Percentiles rank a stretch among this genome's conserved stretches.
Evolutionary conservation across 2,113 vertebrate genomes (phyloP).

Genomic region (Saccopteryx bilineata): DNA sequence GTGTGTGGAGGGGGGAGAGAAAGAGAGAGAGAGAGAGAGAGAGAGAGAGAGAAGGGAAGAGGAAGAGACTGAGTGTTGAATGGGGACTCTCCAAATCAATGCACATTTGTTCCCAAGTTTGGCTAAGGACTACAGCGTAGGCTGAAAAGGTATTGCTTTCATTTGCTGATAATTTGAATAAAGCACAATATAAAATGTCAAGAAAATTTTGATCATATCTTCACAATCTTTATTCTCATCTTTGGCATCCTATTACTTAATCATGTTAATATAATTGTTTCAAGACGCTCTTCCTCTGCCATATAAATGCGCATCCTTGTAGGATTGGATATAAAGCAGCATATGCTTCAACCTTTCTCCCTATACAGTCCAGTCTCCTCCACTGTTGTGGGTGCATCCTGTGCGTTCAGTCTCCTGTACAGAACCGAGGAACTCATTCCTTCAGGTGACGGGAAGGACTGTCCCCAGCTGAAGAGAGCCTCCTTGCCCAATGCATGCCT

Average conservation of each 20-base stretch:
- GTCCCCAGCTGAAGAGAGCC: background rate
- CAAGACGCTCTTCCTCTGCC: constrained; percentile 59
- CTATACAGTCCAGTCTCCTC: background rate
- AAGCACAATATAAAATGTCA: constrained; percentile 75
- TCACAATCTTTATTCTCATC: constrained; percentile 68
- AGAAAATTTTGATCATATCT: constrained; percentile 71
- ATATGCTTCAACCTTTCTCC: constrained; percentile 52
- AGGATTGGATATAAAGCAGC: constrained; percentile 47
- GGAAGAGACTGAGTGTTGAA: background rate
- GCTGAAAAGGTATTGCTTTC: constrained; percentile 75
- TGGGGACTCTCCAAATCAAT: constrained; percentile 44
- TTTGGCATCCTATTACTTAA: constrained; percentile 74
- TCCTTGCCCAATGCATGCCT: background rate
- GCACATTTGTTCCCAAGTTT: constrained; percentile 59
- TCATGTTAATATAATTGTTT: constrained; percentile 80
- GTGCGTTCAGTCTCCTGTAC: background rate
- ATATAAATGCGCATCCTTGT: constrained; percentile 66
- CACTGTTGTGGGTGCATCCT: background rate
- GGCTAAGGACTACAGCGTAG: constrained; percentile 8
- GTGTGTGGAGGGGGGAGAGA: background rate
- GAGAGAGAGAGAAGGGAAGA: background rate
- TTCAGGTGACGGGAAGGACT: background rate
- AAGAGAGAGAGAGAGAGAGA: background rate
- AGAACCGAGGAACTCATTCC: background rate
- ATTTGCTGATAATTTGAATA: constrained; percentile 78